Percentiles rank a stretch among this genome's conserved stretches.
These are phyloP conservation scores for Oryzias sinensis DNA, from an alignment of 2,797 vertebrate species.

Conservation along the genomic window DNA sequence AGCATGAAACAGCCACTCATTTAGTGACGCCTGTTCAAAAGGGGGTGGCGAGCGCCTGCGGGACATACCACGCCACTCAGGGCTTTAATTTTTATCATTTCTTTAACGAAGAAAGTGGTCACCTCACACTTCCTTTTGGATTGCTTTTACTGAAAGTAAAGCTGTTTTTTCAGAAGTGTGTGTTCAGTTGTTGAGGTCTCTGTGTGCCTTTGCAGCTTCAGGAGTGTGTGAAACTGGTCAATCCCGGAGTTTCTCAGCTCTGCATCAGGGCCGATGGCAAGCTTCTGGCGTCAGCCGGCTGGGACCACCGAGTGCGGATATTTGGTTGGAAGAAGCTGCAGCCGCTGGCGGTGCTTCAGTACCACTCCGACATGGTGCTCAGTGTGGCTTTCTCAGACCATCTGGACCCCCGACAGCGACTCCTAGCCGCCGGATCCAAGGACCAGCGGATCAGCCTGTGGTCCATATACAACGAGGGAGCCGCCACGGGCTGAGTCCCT, in stretches of 20 bases:
- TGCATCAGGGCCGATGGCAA: constrained; percentile 84
- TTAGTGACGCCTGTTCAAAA: no score
- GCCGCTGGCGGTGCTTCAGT: constrained; percentile 88
- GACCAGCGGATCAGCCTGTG: constrained; percentile 93
- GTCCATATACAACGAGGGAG: constrained; percentile 83
- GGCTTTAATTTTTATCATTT: no score
- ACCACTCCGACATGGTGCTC: constrained; percentile 85
- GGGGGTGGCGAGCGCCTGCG: no score
- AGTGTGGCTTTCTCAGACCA: constrained; percentile 87
- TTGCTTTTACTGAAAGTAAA: background rate
- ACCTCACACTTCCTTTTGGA: no score
- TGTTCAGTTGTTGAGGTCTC: constrained; percentile 12
- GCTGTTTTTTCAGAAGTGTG: background rate
- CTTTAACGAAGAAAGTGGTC: no score
- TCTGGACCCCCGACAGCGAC: constrained; percentile 64
- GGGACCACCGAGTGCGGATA: constrained; percentile 90
- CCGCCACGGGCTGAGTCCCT: constrained; percentile 31
- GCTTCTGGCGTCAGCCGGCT: constrained; percentile 88
- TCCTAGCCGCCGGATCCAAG: constrained; percentile 90
- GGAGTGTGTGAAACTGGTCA: constrained; percentile 79
- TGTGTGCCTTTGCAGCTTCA: constrained; percentile 74
- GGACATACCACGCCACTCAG: no score
- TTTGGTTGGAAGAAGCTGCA: constrained; percentile 91
- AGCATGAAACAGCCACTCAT: no score
- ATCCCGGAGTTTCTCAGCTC: constrained; percentile 88